Conservation (phyloP, 1,140 invertebrate genomes). For the Lethrus apterus region DNA sequence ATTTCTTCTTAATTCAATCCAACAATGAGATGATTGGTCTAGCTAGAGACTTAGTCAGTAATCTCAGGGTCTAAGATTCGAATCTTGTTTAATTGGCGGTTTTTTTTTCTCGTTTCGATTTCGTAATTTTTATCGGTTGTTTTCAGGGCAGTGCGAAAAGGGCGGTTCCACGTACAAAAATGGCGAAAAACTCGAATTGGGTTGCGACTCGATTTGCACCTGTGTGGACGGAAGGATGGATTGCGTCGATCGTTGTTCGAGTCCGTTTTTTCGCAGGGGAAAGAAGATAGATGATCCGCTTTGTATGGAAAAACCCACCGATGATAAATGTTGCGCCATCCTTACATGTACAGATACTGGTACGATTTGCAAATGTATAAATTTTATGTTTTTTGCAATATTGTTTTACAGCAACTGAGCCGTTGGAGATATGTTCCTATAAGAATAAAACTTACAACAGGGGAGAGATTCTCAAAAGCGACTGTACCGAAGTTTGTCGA, state of each 20-base stretch:
- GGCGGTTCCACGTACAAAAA: constrained; percentile 39
- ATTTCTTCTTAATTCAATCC: too few relatives aligned
- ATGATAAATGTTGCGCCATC: constrained; percentile 71
- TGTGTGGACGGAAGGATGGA: constrained; percentile 55
- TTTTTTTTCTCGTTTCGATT: not conserved
- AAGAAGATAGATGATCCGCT: constrained; percentile 57
- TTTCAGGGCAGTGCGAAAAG: constrained; percentile 31
- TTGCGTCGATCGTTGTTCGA: constrained; percentile 59
- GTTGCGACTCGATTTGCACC: constrained; percentile 63
- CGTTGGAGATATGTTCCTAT: constrained; percentile 59
- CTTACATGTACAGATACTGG: constrained; percentile 54
- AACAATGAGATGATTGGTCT: too few relatives aligned
- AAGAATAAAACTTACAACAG: constrained; percentile 65
- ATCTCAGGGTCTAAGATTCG: not conserved
- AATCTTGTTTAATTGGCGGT: not conserved
- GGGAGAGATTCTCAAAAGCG: constrained; percentile 68
- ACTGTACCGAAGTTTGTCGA: constrained; percentile 67
- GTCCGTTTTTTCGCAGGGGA: constrained; percentile 54
- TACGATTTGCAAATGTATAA: constrained; percentile 24
- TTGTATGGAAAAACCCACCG: constrained; percentile 61
- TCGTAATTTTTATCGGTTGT: not conserved
- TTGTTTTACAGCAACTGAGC: constrained; percentile 31
- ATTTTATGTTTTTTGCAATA: not conserved
- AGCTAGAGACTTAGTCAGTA: too few relatives aligned
- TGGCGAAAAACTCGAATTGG: constrained; percentile 58